Evolutionary conservation across 2,113 vertebrate genomes (phyloP).

Genomic region (Mobula birostris): DNA sequence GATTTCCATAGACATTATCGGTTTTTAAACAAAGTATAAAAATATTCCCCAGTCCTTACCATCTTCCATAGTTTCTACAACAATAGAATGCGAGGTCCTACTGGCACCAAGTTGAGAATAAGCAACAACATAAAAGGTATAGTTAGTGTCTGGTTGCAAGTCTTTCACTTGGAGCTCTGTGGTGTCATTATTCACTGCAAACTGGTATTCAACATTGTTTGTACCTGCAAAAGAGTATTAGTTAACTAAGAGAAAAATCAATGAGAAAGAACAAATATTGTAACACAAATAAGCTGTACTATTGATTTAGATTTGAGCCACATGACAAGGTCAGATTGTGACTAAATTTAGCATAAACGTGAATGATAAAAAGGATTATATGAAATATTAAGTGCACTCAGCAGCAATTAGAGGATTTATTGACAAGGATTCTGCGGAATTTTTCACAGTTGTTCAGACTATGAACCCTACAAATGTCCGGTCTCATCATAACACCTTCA

Average conservation of each 20-base stretch:
- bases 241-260: not conserved
- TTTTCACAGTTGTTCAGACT: not conserved
- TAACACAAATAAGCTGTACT: conserved; percentile 14
- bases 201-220: conserved; percentile 88
- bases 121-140: conserved; percentile 89
- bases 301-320: not conserved
- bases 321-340: not conserved
- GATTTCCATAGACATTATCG: no score
- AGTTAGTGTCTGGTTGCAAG: conserved; percentile 81
- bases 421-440: not conserved
- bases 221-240: conserved; percentile 52
- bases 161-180: conserved; percentile 86
- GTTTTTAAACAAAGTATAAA: not conserved
- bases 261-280: not conserved
- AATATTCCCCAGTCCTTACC: conserved; percentile 57
- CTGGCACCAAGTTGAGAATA: conserved; percentile 91
- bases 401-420: no score
- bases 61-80: conserved; percentile 81
- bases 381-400: not conserved
- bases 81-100: conserved; percentile 67
- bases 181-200: conserved; percentile 94
- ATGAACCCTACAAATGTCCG: not conserved
- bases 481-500: not conserved
- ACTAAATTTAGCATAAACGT: not conserved
- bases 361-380: not conserved